phyloP scores from a whole-genome alignment of 2,888 invertebrate species.

The Yponomeuta malinellus region DNA sequence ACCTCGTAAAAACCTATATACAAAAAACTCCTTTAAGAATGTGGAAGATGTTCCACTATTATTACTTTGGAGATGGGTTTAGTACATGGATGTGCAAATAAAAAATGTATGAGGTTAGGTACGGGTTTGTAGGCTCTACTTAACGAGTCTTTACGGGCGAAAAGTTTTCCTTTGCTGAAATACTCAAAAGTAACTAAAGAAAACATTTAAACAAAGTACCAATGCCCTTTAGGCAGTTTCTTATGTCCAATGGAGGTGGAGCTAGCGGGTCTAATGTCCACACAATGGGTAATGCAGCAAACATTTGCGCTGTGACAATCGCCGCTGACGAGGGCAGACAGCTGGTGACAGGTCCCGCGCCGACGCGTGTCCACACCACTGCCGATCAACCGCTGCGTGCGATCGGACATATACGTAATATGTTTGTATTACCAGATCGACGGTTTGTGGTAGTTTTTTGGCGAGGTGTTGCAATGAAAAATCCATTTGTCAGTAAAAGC shows the following conservation, averaged over 20 bases:
- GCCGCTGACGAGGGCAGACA: slow-evolving; percentile 29
- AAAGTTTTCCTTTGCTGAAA: too few relatives aligned
- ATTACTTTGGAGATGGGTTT: neutral
- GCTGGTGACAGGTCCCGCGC: slow-evolving; percentile 24
- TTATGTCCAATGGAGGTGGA: neutral
- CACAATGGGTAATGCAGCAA: slow-evolving; percentile 2
- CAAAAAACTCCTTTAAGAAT: slow-evolving; percentile 13
- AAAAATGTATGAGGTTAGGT: neutral
- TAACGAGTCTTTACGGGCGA: too few relatives aligned
- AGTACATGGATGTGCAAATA: neutral
- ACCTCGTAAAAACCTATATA: slow-evolving; percentile 30
- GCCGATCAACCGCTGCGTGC: neutral
- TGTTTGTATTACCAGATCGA: neutral
- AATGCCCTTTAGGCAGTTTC: neutral
- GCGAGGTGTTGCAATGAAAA: too few relatives aligned
- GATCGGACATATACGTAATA: neutral
- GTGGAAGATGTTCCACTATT: neutral
- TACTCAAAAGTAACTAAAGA: too few relatives aligned
- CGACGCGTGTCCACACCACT: neutral
- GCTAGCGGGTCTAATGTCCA: neutral
- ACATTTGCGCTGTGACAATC: slow-evolving; percentile 3
- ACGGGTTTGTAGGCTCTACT: too few relatives aligned
- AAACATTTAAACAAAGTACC: too few relatives aligned
- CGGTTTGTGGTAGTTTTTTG: too few relatives aligned
- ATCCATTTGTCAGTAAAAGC: too few relatives aligned